These are phyloP conservation scores for Trichonephila inaurata DNA, from an alignment of 1,140 invertebrate genomes.

Conservation along the genomic window DNA sequence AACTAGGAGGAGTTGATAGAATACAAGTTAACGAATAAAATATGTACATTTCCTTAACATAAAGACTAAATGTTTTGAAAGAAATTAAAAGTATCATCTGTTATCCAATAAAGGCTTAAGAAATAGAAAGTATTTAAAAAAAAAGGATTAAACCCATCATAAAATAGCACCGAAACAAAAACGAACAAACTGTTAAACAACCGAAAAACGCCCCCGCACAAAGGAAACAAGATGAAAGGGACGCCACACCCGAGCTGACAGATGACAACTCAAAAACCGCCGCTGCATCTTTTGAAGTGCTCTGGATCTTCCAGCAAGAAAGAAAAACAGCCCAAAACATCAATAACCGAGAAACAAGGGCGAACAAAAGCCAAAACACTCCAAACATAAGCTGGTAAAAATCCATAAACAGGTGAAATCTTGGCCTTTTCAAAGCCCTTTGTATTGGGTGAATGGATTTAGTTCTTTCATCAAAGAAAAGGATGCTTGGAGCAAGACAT, in stretches of 20 bases:
- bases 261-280: not conserved
- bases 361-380: not conserved
- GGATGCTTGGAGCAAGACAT: not conserved
- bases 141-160: no score
- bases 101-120: no score
- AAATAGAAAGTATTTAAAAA: no score
- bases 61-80: no score
- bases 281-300: not conserved
- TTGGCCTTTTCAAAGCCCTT: not conserved
- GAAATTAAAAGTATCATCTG: no score
- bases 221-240: not conserved
- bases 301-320: not conserved
- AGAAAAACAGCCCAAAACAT: not conserved
- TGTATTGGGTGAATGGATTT: not conserved
- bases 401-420: slow-evolving; percentile 38
- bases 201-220: not conserved
- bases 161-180: no score
- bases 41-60: no score
- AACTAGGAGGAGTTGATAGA: no score
- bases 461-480: not conserved
- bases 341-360: slow-evolving; percentile 10
- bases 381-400: not conserved
- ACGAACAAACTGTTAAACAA: no score
- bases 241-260: not conserved
- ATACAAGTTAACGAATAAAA: no score